These are phyloP conservation scores for Acronicta leporina DNA, from an alignment of 2,888 invertebrate genomes.

Conservation along the genomic window DNA sequence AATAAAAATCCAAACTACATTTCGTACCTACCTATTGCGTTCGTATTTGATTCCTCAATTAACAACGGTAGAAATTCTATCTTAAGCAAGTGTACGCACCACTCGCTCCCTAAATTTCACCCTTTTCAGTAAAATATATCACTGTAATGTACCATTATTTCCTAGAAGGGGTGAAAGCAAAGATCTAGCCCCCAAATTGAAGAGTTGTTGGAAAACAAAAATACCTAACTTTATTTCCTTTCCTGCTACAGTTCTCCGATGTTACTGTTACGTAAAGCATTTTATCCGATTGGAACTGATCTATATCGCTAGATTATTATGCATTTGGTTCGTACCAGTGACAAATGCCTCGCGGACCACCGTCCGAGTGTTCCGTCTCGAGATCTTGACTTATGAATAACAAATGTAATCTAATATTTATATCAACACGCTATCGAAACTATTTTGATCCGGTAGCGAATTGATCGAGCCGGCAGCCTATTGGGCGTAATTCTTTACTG, in stretches of 20 bases:
- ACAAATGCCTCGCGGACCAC: conserved; percentile 42
- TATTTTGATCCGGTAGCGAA: conserved; percentile 80
- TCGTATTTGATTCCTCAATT: too few species aligned
- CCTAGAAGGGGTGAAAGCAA: too few species aligned
- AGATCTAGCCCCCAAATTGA: too few species aligned
- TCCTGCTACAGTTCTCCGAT: neutral
- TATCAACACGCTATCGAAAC: conserved; percentile 73
- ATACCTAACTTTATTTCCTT: too few species aligned
- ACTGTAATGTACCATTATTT: too few species aligned
- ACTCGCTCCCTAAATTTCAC: too few species aligned
- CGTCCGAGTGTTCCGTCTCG: conserved; percentile 70
- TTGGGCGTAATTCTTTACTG: conserved; percentile 44
- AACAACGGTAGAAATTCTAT: too few species aligned
- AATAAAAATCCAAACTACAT: too few species aligned
- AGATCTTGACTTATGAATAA: conserved; percentile 70
- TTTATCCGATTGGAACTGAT: conserved; percentile 19
- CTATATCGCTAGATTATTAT: conserved; percentile 47
- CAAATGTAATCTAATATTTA: conserved; percentile 76
- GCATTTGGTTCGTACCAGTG: conserved; percentile 49
- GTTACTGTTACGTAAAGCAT: neutral
- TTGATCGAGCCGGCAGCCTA: conserved; percentile 67
- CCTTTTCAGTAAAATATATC: too few species aligned
- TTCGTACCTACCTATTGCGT: too few species aligned
- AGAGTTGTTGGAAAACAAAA: too few species aligned
- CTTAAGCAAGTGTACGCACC: too few species aligned